Evolutionary conservation across 2,888 invertebrate species (phyloP), one percentile per base, ranked within the genome.

Genomic region (Poecilus cupreus): DNA sequence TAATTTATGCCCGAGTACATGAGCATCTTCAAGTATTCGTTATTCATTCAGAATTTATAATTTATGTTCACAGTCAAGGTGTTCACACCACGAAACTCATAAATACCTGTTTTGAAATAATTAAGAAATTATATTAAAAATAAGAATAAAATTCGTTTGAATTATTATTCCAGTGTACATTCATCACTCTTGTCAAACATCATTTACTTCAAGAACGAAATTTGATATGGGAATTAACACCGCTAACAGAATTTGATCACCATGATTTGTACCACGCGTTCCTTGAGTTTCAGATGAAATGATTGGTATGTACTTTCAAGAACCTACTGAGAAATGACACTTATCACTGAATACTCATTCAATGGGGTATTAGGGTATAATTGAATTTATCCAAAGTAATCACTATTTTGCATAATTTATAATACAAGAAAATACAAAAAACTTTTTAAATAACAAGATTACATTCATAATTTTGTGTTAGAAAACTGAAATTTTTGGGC

Each of bases 51-150:
- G 64, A 68, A 68, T 68, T 68, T 37, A 68, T 68, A 68, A 68
- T 68, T 68, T 68, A 68, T 68, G 64, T 68, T 37, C 18, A 1
- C 16, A 37, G 32, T 20, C 64, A 68, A 68, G 64, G 64, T 68
- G 64, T 68, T 68, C 64, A 68, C 64, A 68, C 64, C 64, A 68
- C 64, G 64, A 68, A 68, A 39, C 64, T 37, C 64, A 68, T 68
- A 68, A 68, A 68, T 68, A 32, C 64, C 16, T 68, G 64, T 68
- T 68, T 68, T 68, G 64, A 68, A 68, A 68, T 68, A 68, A 68
- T 68, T 68, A 68, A 68, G 64, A 68, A 68, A 32, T 68, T 68
- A 68, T 37, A 68, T 68, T 68, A 68, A 68, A 68, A 68, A 68
- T 68, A 37, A 68, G 64, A 68, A 68, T 39, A 68, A 68, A 68